A percentile compares a stretch with the other conserved stretches of the same genome.
Conservation (phyloP, 1,140 invertebrate species). For the Anadara kagoshimensis region DNA sequence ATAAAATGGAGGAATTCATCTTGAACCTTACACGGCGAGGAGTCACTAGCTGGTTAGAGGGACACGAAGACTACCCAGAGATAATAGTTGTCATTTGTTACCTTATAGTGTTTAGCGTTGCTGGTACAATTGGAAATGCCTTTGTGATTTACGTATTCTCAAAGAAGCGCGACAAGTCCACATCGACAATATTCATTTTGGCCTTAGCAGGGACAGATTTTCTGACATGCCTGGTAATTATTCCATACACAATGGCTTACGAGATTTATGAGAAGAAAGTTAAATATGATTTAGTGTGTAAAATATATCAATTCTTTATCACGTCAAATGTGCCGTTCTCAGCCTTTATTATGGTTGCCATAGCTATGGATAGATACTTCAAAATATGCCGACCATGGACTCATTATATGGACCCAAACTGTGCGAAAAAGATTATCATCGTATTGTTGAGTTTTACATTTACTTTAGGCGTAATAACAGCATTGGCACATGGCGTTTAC, state of each 20-base stretch:
- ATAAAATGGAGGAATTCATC: no score
- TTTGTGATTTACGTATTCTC: constrained; percentile 71
- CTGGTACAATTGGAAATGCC: constrained; percentile 69
- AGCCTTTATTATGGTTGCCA: constrained; percentile 71
- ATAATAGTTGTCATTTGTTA: constrained; percentile 50
- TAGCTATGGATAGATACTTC: constrained; percentile 72
- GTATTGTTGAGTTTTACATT: constrained; percentile 59
- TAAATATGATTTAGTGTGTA: constrained; percentile 62
- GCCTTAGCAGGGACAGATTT: constrained; percentile 69
- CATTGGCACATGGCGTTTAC: constrained; percentile 57
- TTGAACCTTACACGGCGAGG: no score
- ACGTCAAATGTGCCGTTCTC: constrained; percentile 70
- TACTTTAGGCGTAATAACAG: constrained; percentile 61
- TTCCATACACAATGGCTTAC: constrained; percentile 64
- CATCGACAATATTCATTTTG: constrained; percentile 71
- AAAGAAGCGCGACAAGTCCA: constrained; percentile 67
- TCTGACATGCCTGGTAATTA: constrained; percentile 62
- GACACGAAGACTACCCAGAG: constrained; percentile 36
- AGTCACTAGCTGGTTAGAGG: background rate
- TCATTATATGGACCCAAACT: constrained; percentile 58
- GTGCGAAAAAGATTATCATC: constrained; percentile 62
- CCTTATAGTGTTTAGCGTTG: constrained; percentile 49
- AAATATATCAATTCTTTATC: constrained; percentile 68
- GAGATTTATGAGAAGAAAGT: constrained; percentile 52
- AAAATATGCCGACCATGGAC: constrained; percentile 72